phyloP scores from a whole-genome alignment of 2,797 vertebrate species.

The Gouania willdenowi region DNA sequence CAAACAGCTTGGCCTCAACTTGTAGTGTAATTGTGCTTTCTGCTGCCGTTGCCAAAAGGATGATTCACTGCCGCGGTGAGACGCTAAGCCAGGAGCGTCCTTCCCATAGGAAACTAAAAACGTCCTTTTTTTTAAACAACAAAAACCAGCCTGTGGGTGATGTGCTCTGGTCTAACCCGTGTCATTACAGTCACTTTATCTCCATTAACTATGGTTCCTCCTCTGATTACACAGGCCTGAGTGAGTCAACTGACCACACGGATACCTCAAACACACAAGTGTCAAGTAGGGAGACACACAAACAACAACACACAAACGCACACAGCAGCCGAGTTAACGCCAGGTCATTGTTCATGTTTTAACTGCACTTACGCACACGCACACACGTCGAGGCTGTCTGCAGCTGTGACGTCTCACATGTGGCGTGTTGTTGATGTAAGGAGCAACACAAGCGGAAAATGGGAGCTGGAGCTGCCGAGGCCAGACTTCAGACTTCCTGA shows the following conservation, averaged over 20 bases:
- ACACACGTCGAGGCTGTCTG: slow-evolving; percentile 19
- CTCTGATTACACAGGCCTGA: slow-evolving; percentile 35
- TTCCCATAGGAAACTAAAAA: slow-evolving; percentile 30
- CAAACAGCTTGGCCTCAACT: slow-evolving; percentile 34
- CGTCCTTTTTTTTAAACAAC: slow-evolving; percentile 1
- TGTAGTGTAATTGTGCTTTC: slow-evolving; percentile 18
- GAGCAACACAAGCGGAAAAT: slow-evolving; percentile 74
- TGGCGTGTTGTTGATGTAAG: slow-evolving; percentile 72
- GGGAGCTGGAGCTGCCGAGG: slow-evolving; percentile 59
- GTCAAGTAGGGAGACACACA: slow-evolving; percentile 38
- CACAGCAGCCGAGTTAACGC: slow-evolving; percentile 47
- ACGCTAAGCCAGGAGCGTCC: slow-evolving; percentile 22
- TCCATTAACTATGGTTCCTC: slow-evolving; percentile 29
- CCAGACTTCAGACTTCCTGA: slow-evolving; percentile 71
- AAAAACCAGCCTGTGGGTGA: slow-evolving; percentile 19
- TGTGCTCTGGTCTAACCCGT: slow-evolving; percentile 24
- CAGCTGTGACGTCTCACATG: slow-evolving; percentile 74
- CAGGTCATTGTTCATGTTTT: slow-evolving; percentile 63
- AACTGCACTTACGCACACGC: slow-evolving; percentile 18
- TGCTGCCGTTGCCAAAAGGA: slow-evolving; percentile 19
- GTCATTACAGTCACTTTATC: slow-evolving; percentile 29
- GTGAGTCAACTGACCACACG: slow-evolving; percentile 33
- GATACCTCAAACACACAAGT: slow-evolving; percentile 52
- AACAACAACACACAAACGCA: slow-evolving; percentile 26
- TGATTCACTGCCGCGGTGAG: slow-evolving; percentile 23